These are phyloP conservation scores for Alethe castanea DNA, from an alignment of 2,113 vertebrate genomes.

Conservation along the genomic window DNA sequence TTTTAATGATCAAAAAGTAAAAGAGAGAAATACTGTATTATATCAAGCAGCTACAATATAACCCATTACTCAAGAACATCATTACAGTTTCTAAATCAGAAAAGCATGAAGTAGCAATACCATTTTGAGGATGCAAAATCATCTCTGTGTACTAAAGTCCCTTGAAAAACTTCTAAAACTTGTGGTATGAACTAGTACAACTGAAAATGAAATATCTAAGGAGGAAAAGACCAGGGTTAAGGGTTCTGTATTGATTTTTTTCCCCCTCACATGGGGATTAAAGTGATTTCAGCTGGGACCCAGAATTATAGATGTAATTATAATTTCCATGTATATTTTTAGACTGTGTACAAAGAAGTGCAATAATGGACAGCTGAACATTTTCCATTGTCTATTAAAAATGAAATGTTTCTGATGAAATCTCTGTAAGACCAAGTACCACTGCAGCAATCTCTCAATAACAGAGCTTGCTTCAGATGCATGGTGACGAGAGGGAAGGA, in stretches of 20 bases:
- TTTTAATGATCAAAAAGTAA: background rate
- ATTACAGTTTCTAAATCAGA: background rate
- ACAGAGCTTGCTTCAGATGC: constrained; percentile 40
- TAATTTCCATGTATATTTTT: constrained; percentile 56
- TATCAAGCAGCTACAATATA: background rate
- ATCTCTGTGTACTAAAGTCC: background rate
- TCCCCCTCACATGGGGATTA: background rate
- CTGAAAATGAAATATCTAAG: background rate
- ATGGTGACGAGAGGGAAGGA: constrained; percentile 20
- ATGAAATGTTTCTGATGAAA: constrained; percentile 20
- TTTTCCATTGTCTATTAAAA: constrained; percentile 53
- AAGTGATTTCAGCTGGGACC: constrained; percentile 56
- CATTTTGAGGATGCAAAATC: background rate
- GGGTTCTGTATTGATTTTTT: constrained; percentile 5
- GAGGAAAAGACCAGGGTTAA: constrained; percentile 34
- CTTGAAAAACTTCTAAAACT: constrained; percentile 9
- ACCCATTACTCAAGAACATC: background rate
- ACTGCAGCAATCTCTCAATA: constrained; percentile 50
- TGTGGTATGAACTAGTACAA: background rate
- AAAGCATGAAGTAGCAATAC: background rate
- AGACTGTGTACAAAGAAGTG: constrained; percentile 50
- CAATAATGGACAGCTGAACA: constrained; percentile 52
- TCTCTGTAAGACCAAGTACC: constrained; percentile 32
- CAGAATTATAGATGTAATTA: constrained; percentile 46
- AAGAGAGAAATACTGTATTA: background rate